Percentiles rank a stretch among this genome's conserved stretches.
Conservation (phyloP, 2,113 vertebrate genomes). For the Nannobrachium achirus region DNA sequence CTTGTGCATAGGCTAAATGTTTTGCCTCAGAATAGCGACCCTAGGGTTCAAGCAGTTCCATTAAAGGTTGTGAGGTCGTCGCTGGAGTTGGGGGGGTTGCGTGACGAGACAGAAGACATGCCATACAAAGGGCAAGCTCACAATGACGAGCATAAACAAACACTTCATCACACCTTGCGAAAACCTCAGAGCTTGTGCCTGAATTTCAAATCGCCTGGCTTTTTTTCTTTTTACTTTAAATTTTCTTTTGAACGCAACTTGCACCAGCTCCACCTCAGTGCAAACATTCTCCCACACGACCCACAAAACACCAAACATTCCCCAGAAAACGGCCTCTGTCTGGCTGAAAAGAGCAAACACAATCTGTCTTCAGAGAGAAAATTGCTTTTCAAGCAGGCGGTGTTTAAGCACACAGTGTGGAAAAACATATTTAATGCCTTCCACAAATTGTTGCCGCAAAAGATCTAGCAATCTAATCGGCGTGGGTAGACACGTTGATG, state of each 20-base stretch:
- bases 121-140: conserved; percentile 11
- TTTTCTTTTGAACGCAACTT: conserved; percentile 38
- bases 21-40: no score
- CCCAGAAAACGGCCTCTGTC: conserved; percentile 41
- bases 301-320: conserved; percentile 56
- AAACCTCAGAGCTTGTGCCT: conserved; percentile 29
- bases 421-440: conserved; percentile 51
- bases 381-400: conserved; percentile 54
- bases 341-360: conserved; percentile 43
- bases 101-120: neutral
- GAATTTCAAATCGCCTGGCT: conserved; percentile 25
- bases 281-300: conserved; percentile 42
- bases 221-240: conserved; percentile 16
- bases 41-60: no score
- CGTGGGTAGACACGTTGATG: conserved; percentile 16
- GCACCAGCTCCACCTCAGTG: conserved; percentile 44
- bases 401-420: conserved; percentile 33
- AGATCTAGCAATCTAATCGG: conserved; percentile 10
- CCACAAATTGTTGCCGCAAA: conserved; percentile 36
- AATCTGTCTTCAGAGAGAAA: conserved; percentile 40
- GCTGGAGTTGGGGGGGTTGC: neutral
- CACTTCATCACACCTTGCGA: conserved; percentile 37
- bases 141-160: conserved; percentile 43
- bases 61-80: neutral
- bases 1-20: no score